phyloP scores from a whole-genome alignment of 2,888 invertebrate species.

The Drosophila picticornis region DNA sequence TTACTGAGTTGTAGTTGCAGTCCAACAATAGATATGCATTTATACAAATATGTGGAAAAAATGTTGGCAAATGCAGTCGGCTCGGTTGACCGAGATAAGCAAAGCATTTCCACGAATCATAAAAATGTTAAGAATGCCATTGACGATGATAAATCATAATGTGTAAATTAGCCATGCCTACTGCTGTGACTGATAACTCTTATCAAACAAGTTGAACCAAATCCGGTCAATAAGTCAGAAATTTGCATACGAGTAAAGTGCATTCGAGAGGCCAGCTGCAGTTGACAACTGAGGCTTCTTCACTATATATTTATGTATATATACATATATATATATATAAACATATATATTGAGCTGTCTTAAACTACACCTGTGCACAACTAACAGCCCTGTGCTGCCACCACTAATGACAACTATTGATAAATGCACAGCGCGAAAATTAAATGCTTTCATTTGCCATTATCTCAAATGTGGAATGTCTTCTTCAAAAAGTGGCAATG shows the following conservation, averaged over 20 bases:
- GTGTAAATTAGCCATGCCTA: too few relatives aligned
- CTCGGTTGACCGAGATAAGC: neutral
- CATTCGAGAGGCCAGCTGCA: conserved; percentile 18
- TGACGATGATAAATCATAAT: neutral
- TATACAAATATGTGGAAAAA: neutral
- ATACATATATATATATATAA: neutral
- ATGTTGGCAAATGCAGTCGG: neutral
- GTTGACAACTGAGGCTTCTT: conserved; percentile 19
- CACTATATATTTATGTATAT: neutral
- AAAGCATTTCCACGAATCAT: neutral
- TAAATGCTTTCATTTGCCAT: neutral
- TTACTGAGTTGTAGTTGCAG: neutral
- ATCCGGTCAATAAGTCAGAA: conserved; percentile 36
- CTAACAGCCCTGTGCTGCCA: neutral
- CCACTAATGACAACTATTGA: neutral
- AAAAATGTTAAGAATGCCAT: neutral
- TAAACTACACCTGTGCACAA: conserved; percentile 20
- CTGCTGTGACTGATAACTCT: conserved; percentile 24
- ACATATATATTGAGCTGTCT: neutral
- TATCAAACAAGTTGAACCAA: conserved; percentile 30
- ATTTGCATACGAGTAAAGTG: conserved; percentile 59
- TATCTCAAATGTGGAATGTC: neutral
- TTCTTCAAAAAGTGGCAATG: neutral
- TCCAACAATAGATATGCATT: neutral
- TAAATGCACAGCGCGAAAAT: neutral